These are phyloP conservation scores for Lepidonotus clava DNA, from an alignment of 2,888 invertebrate species.

Conservation along the genomic window DNA sequence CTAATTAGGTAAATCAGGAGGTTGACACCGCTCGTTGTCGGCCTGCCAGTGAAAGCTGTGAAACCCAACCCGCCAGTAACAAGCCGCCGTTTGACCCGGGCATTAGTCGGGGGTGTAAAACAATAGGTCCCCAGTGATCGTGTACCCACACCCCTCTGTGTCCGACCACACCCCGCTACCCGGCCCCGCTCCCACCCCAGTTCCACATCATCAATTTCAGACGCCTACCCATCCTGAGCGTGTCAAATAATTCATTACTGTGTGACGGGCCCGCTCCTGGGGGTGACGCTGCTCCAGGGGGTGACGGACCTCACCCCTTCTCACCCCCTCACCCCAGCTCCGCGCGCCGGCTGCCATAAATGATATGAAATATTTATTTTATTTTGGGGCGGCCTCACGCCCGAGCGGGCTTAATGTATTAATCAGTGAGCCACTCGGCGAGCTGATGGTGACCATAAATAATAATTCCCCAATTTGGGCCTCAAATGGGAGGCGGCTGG, in stretches of 20 bases:
- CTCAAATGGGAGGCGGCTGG: background rate
- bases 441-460: background rate
- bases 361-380: conserved; percentile 41
- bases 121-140: conserved; percentile 18
- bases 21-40: background rate
- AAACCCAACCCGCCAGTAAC: background rate
- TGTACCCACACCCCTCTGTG: background rate
- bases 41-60: background rate
- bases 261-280: background rate
- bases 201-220: background rate
- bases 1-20: conserved; percentile 8
- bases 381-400: background rate
- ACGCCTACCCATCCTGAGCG: background rate
- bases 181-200: background rate
- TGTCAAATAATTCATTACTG: conserved; percentile 35
- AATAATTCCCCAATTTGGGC: conserved; percentile 35
- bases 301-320: background rate
- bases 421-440: background rate
- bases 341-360: conserved; percentile 5
- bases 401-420: conserved; percentile 19
- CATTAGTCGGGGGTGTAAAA: conserved; percentile 8
- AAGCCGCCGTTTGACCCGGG: conserved; percentile 26
- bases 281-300: background rate
- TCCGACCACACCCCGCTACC: background rate
- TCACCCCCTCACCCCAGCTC: background rate